Conservation (phyloP, 2,113 vertebrate genomes). For the Lamprologus sp. region DNA sequence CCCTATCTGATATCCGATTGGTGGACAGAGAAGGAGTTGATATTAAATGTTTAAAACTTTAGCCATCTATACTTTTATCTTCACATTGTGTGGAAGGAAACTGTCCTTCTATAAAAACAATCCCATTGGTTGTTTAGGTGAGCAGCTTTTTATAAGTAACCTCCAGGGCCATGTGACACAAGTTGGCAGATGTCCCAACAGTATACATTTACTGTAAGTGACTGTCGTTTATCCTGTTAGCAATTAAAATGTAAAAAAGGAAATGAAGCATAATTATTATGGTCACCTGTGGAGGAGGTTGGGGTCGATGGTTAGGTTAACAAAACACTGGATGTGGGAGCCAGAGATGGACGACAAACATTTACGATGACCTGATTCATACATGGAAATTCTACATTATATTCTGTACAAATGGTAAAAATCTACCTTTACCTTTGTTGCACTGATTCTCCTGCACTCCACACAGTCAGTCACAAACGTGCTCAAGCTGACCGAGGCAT, state of each 20-base stretch:
- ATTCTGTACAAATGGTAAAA: background rate
- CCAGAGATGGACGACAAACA: background rate
- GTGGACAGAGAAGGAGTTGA: background rate
- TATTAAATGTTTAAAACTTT: background rate
- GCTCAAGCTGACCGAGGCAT: background rate
- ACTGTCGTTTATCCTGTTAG: background rate
- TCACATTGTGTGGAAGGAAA: background rate
- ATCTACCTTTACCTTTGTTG: background rate
- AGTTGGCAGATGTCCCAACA: background rate
- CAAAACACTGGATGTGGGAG: background rate
- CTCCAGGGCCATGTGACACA: rapidly evolving
- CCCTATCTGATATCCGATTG: background rate
- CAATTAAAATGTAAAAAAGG: background rate
- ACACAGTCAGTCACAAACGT: background rate
- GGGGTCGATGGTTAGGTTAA: background rate
- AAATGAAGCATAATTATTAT: background rate
- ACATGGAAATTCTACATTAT: background rate
- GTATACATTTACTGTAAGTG: background rate
- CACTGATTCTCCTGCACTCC: background rate
- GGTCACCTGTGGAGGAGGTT: rapidly evolving
- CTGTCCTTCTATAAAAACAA: background rate
- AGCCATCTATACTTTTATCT: background rate
- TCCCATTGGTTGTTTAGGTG: background rate
- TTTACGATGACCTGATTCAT: background rate
- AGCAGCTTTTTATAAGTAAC: background rate